These are phyloP conservation scores for Rhea americana DNA, from an alignment of 2,113 vertebrate genomes.

Conservation along the genomic window DNA sequence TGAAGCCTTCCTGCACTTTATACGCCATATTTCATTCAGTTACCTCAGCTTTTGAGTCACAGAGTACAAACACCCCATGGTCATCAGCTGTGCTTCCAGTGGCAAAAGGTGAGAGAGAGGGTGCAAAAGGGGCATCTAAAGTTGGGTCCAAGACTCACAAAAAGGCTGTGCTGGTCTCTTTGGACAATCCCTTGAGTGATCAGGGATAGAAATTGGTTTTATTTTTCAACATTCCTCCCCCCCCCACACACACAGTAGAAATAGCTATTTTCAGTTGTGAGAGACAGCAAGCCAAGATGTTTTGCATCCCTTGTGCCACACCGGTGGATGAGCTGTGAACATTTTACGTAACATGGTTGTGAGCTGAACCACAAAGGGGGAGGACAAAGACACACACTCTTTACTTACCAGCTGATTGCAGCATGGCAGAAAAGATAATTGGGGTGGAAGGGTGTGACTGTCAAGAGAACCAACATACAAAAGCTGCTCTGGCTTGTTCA, in stretches of 20 bases:
- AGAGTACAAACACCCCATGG: background rate
- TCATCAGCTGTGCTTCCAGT: background rate
- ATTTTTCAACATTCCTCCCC: too few species aligned
- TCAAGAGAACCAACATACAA: background rate
- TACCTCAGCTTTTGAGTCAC: background rate
- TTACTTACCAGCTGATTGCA: background rate
- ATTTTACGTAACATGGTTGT: background rate
- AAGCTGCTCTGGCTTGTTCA: background rate
- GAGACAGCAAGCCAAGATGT: background rate
- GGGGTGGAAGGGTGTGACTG: background rate
- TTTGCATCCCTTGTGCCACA: background rate
- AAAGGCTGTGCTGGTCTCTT: background rate
- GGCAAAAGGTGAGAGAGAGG: background rate
- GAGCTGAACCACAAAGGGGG: background rate
- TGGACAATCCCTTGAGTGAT: background rate
- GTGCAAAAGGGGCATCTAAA: background rate
- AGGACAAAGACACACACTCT: background rate
- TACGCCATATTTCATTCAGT: background rate
- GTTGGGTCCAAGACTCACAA: background rate
- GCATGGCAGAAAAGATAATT: background rate
- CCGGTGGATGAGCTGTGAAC: slow-evolving; percentile 4
- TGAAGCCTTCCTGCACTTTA: background rate
- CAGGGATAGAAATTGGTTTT: background rate
- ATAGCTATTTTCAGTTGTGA: background rate
- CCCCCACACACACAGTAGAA: background rate